Evolutionary conservation across 2,797 vertebrate genomes (phyloP), one percentile per base, ranked within the genome.

Genomic region (Tapera naevia): DNA sequence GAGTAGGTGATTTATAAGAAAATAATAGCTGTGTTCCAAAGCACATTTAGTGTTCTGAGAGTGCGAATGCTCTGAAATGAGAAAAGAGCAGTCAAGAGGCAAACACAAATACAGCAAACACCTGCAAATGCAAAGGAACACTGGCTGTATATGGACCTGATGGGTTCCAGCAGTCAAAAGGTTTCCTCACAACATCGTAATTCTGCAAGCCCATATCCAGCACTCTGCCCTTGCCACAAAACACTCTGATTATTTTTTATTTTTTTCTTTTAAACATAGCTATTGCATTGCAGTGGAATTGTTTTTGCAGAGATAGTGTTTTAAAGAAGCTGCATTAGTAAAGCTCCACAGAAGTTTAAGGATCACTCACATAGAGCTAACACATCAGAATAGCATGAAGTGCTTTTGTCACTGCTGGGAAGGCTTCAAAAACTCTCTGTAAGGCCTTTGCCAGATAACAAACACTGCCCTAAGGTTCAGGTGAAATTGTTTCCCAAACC

Each of bases 21-120:
- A 92, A 72, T 67, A 94, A 90, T 64, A 92, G 62, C 66, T 58
- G 28, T 54, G 58, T 90, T 84, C 32, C 62, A 67, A 91, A 88
- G 27, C 28, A 65, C 37, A 50, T 51, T 57, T 18, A 5, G n/a
- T 89, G 51, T 83, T 91, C 33, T 9, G 3, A 86, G 60, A 64
- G 53, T 84, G 15, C 0, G 1, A 89, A 86, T 83, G 35, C 18
- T 88, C 56, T 84, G 67, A 76, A 94, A 94, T 46, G 54, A 85
- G 45, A 87, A 93, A 94, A 93, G 32, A 93, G 48, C 60, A 71
- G 64, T 61, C 32, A 61, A 86, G 43, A 70, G 22, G 72, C 46
- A 80, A 94, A 91, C 24, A 58, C 15, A 39, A 89, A 74, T 56
- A 39, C 18, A 51, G 46, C 5, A 72, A 85, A 51, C 25, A 56